Base-by-base conservation (phyloP, 2,797 vertebrate species). In the Myripristis jacobus region DNA sequence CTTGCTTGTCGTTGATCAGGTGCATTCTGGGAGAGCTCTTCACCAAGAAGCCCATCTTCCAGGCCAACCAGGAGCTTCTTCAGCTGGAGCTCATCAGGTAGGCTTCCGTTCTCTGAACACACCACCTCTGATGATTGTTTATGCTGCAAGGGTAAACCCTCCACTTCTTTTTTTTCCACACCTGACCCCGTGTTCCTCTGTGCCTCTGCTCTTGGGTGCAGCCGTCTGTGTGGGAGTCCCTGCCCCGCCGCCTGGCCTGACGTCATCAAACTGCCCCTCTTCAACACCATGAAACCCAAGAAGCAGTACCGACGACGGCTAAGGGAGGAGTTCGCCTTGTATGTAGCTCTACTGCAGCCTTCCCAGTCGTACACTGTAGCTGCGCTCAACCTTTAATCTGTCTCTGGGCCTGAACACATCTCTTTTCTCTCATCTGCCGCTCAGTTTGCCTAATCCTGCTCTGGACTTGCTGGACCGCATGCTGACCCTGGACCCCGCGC, bases 201-300 rank as follows among this genome's bases (percentile, higher is more conserved):
- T n/a, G n/a, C n/a, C n/a, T n/a, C n/a, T n/a, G n/a, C n/a, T n/a
- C n/a, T n/a, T n/a, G n/a, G n/a, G 13, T 90, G 29, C 73, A 99
- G 98, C 82, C 98, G 98, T 55, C 97, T 98, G 82, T 99, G 98
- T 2, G 98, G 98, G 69, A 99, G 97, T 84, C 98, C 98, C 2
- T 98, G 97, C 80, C 98, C 98, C 53, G 98, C 97, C 12, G 97
- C 97, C 66, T 99, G 98, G 98, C 98, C 98, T 13, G 98, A 99
- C 82, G 98, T 99, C 24, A 99, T 99, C 83, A 99, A 99, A 84
- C 94, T 99, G 87, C 98, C 98, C 16, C 99, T 98, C 92, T 99
- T 99, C 93, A 98, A 99, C 94, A 98, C 97, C 88, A 99, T 99
- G 98, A 99, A 99, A 94, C 98, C 98, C 96, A 99, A 99, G 97